A percentile compares a stretch with the other conserved stretches of the same genome.
These are phyloP conservation scores for Meliscaeva auricollis DNA, from an alignment of 2,888 invertebrate species.

Conservation along the genomic window DNA sequence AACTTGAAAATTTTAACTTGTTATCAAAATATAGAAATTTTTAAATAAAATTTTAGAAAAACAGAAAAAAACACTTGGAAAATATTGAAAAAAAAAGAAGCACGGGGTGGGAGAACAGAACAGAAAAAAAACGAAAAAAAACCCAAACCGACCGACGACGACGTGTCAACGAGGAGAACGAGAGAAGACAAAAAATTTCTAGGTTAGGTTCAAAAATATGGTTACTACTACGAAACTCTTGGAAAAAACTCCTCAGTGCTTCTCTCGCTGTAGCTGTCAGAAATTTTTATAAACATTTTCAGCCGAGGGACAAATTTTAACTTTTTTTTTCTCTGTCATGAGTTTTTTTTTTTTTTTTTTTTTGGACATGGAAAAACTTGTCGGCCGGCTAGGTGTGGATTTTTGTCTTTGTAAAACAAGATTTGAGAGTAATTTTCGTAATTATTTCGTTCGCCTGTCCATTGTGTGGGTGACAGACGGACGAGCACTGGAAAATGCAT, in stretches of 20 bases:
- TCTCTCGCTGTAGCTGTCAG: constrained; percentile 52
- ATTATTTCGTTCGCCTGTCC: constrained; percentile 5
- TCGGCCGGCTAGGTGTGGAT: constrained; percentile 74
- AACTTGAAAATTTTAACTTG: not conserved
- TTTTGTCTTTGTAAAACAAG: constrained; percentile 47
- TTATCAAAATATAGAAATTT: not conserved
- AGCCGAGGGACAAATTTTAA: no score
- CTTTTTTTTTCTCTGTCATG: constrained; percentile 11
- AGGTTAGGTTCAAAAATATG: constrained; percentile 73
- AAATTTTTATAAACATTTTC: constrained; percentile 45
- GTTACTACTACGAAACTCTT: constrained; percentile 58
- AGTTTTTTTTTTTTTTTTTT: constrained; percentile 24
- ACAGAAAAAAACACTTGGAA: no score
- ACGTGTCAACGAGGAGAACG: constrained; percentile 71
- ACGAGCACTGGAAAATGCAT: constrained; percentile 52
- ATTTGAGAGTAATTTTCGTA: constrained; percentile 7
- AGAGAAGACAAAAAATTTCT: constrained; percentile 55
- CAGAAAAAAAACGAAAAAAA: constrained; percentile 46
- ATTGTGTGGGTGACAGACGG: constrained; percentile 13
- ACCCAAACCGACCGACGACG: constrained; percentile 46
- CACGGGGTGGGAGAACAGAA: constrained; percentile 33
- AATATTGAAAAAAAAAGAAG: constrained; percentile 30
- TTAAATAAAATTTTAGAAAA: not conserved
- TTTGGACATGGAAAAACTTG: constrained; percentile 14
- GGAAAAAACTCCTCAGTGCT: constrained; percentile 23